These are phyloP conservation scores for Parazoanthus swiftii DNA, from an alignment of 92 coral and sea anemone genomes.

Conservation along the genomic window DNA sequence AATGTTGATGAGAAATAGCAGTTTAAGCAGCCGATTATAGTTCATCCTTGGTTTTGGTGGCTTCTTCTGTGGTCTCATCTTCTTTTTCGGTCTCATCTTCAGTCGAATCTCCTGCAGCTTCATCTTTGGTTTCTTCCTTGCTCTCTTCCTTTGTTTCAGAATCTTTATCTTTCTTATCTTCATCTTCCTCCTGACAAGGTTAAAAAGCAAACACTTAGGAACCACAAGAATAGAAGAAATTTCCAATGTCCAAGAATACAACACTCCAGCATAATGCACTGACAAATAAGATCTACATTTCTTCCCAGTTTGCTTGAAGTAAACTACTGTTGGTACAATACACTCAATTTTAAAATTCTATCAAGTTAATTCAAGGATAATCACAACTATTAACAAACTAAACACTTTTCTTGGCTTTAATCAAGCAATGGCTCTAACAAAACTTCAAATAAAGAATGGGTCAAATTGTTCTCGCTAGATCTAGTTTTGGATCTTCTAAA, in stretches of 20 bases:
- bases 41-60: conserved; percentile 75
- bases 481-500: too few species aligned
- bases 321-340: too few species aligned
- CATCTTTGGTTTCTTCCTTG: conserved; percentile 49
- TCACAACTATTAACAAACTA: too few species aligned
- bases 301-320: too few species aligned
- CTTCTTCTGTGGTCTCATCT: conserved; percentile 74
- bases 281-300: too few species aligned
- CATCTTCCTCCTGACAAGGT: conserved; percentile 37
- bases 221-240: not conserved
- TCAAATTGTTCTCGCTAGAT: too few species aligned
- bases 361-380: too few species aligned
- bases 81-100: conserved; percentile 48
- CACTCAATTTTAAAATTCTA: too few species aligned
- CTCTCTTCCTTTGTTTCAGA: conserved; percentile 44
- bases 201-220: not conserved
- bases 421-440: too few species aligned
- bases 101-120: conserved; percentile 50
- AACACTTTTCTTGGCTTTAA: too few species aligned
- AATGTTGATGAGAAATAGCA: not conserved
- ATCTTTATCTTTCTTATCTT: conserved; percentile 38
- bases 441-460: too few species aligned
- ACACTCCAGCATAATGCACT: too few species aligned
- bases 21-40: conserved; percentile 50
- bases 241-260: not conserved